Conservation (phyloP, 2,888 invertebrate genomes). For the Hydrotaea cyrtoneurina region DNA sequence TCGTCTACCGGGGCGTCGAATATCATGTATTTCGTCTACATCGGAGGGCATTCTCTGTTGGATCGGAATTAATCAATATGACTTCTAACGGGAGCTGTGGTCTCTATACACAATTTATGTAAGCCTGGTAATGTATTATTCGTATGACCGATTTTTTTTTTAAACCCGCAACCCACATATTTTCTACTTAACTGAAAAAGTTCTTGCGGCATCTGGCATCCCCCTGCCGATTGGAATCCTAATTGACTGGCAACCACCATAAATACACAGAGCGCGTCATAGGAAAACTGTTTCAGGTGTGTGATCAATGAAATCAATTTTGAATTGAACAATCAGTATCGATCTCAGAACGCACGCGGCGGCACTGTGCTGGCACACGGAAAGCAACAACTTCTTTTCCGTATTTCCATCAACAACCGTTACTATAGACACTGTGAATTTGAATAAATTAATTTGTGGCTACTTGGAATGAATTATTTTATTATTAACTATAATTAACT, state of each 20-base stretch:
- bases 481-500: background rate
- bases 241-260: background rate
- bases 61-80: too few species aligned
- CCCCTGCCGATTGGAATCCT: background rate
- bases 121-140: too few species aligned
- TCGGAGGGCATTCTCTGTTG: too few species aligned
- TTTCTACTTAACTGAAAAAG: too few species aligned
- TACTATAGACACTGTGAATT: background rate
- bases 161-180: too few species aligned
- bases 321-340: conserved; percentile 19
- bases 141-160: too few species aligned
- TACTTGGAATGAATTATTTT: background rate
- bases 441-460: background rate
- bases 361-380: background rate
- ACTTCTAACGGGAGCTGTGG: too few species aligned
- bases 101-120: too few species aligned
- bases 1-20: too few species aligned
- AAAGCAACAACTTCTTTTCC: background rate
- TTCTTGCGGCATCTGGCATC: too few species aligned
- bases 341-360: background rate
- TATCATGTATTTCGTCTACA: too few species aligned
- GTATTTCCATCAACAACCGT: background rate
- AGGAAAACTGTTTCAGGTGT: conserved; percentile 6
- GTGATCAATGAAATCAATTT: conserved; percentile 28
- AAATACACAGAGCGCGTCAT: background rate